phyloP scores from a whole-genome alignment of 2,888 invertebrate genomes.

The Nowickia ferox region DNA sequence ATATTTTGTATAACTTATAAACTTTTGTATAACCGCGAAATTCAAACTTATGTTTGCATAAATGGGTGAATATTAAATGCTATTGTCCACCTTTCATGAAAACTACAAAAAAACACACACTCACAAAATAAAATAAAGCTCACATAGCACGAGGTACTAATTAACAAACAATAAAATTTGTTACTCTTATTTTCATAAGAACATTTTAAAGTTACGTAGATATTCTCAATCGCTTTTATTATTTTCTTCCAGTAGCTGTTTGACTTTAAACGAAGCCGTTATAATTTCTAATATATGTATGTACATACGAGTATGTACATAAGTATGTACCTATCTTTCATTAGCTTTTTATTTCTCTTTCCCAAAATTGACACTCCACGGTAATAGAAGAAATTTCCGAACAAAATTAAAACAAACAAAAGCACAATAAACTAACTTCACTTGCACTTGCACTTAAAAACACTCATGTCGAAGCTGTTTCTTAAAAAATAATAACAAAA shows the following conservation, averaged over 20 bases:
- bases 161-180: background rate
- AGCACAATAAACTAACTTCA: background rate
- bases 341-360: slow-evolving; percentile 4
- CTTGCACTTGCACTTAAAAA: slow-evolving; percentile 36
- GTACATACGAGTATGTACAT: no score
- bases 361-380: slow-evolving; percentile 8
- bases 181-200: slow-evolving; percentile 6
- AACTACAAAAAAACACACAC: background rate
- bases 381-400: background rate
- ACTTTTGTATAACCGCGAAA: background rate
- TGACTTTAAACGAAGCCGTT: slow-evolving; percentile 51
- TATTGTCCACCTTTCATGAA: background rate
- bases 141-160: background rate
- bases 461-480: background rate
- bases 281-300: slow-evolving; percentile 23
- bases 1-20: background rate
- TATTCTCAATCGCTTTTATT: background rate
- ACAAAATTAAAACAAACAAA: slow-evolving; percentile 10
- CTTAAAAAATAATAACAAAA: slow-evolving; percentile 12
- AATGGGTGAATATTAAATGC: background rate
- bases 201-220: background rate
- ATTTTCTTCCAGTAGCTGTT: slow-evolving; percentile 21
- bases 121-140: background rate
- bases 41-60: background rate
- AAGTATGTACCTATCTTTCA: background rate